Evolutionary conservation across 2,113 vertebrate species (phyloP), one percentile per base, ranked within the genome.

Genomic region (Nothocercus julius): DNA sequence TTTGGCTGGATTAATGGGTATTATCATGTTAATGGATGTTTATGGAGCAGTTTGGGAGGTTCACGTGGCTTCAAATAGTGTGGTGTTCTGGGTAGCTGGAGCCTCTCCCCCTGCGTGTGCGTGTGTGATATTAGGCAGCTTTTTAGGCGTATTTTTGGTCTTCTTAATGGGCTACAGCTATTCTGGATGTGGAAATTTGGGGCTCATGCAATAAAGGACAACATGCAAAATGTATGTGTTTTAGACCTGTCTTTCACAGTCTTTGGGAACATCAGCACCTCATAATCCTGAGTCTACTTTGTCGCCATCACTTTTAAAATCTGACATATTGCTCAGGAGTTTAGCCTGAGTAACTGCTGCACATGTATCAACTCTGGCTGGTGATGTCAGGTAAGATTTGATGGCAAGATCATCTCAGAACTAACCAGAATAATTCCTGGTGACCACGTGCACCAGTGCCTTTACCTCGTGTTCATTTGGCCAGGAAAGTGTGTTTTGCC

Each of bases 1-100:
- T 98, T 98, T 98, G 98, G 95, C 59, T 92, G 97, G 98, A 98
- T 98, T 98, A 98, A 98, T 97, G 97, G 90, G 80, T 96, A 98
- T 98, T 98, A 98, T 98, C 97, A 98, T 98, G 97, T 97, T 98
- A 98, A 98, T 98, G 96, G 97, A 64, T 98, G 96, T 96, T 97
- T 98, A 97, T 95, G 97, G 97, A 97, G 96, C 95, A 96, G 96
- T 98, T 98, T 97, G 96, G 95, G 95, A 96, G 90, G 97, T 97
- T 97, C 96, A 83, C 81, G 93, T 90, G 95, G 86, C 89, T 97
- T 96, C 85, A 77, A 88, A 90, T 97, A 96, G 93, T 97, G 84
- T 91, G 92, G 95, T 97, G 92, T 89, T 95, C 93, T 91, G 89
- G 56, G 62, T 82, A 96, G 78, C 89, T 92, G 89, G 92, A 95